A percentile compares a stretch with the other conserved stretches of the same genome.
phyloP scores from a whole-genome alignment of 2,797 vertebrate genomes.

The Monodelphis domestica region DNA sequence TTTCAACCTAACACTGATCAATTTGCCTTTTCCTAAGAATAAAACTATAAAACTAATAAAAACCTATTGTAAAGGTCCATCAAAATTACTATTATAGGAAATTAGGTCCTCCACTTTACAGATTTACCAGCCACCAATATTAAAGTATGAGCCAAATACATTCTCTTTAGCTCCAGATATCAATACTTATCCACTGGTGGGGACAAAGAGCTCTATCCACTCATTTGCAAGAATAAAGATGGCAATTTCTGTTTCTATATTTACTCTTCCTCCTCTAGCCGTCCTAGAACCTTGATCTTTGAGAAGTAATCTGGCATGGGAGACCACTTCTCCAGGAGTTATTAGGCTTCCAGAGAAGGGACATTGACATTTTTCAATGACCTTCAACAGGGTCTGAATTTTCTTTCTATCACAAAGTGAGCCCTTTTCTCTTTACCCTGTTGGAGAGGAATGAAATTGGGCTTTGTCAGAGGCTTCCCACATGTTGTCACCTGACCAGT shows the following conservation, averaged over 20 bases:
- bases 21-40: neutral
- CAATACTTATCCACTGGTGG: constrained; percentile 14
- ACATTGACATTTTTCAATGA: neutral
- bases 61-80: constrained; percentile 12
- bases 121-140: constrained; percentile 25
- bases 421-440: constrained; percentile 44
- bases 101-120: neutral
- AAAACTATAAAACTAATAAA: constrained; percentile 17
- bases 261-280: constrained; percentile 19
- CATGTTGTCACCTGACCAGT: constrained; percentile 59
- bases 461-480: constrained; percentile 71
- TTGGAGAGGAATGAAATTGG: constrained; percentile 50
- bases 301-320: constrained; percentile 40
- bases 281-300: constrained; percentile 8
- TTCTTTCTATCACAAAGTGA: constrained; percentile 14
- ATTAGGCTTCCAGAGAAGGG: neutral
- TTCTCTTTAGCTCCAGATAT: constrained; percentile 9
- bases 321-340: neutral
- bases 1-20: neutral
- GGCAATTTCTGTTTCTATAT: constrained; percentile 41
- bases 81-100: constrained; percentile 34
- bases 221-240: constrained; percentile 29
- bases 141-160: constrained; percentile 9
- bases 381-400: constrained; percentile 46
- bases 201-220: neutral